Evolutionary conservation across 2,888 invertebrate species (phyloP).

Genomic region (Drosophila buzzatii): DNA sequence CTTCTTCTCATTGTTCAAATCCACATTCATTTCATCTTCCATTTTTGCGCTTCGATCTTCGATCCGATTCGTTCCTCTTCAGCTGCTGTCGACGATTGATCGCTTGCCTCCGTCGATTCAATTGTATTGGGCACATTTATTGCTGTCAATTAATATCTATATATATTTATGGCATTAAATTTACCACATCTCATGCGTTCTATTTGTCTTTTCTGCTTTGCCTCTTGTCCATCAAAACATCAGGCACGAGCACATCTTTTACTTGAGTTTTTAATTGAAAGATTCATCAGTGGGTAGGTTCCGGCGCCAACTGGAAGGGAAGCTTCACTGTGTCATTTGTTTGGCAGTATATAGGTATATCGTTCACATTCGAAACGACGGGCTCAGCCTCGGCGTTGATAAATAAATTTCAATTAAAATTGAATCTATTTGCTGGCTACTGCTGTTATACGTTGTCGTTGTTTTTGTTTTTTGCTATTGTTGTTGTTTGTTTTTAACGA

Average conservation of each 20-base stretch:
- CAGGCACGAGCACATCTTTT: conserved; percentile 29
- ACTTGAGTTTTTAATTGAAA: conserved; percentile 44
- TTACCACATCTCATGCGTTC: conserved; percentile 40
- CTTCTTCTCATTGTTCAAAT: conserved; percentile 87
- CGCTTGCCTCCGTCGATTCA: conserved; percentile 62
- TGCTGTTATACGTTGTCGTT: conserved; percentile 10
- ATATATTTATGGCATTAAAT: conserved; percentile 31
- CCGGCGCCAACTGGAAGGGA: neutral
- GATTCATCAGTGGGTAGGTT: conserved; percentile 12
- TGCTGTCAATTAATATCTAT: conserved; percentile 63
- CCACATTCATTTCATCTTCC: conserved; percentile 57
- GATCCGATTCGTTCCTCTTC: conserved; percentile 19
- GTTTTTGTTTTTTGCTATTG: conserved; percentile 14
- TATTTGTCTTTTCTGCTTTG: neutral
- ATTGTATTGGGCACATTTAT: conserved; percentile 73
- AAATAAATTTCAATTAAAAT: conserved; percentile 78
- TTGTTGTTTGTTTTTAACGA: conserved; percentile 25
- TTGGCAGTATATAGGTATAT: conserved; percentile 12
- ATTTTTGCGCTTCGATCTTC: conserved; percentile 33
- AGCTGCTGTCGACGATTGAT: conserved; percentile 51
- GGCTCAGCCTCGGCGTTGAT: conserved; percentile 27
- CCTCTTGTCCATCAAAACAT: conserved; percentile 33
- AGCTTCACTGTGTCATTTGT: conserved; percentile 30
- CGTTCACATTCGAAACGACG: conserved; percentile 20
- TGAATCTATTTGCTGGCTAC: conserved; percentile 41